phyloP scores from a whole-genome alignment of 1,140 invertebrate genomes.

The Megalopta genalis region DNA sequence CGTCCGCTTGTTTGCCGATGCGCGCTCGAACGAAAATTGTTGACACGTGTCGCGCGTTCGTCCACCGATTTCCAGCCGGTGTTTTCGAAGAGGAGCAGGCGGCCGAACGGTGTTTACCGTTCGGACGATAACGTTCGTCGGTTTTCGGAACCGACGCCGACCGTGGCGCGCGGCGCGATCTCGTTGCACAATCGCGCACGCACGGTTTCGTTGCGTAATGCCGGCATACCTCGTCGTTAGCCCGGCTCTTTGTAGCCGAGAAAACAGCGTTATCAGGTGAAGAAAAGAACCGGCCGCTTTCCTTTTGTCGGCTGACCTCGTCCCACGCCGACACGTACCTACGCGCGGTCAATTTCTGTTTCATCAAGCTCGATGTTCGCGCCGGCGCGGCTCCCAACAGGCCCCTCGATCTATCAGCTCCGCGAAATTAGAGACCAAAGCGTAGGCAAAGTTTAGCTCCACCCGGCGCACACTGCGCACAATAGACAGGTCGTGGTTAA shows the following conservation, averaged over 20 bases:
- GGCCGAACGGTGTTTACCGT: background rate
- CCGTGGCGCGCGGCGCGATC: no score
- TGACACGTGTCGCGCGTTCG: slow-evolving; percentile 27
- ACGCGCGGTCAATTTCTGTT: slow-evolving; percentile 11
- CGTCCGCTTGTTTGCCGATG: slow-evolving; percentile 23
- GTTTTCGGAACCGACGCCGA: no score
- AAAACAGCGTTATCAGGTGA: slow-evolving; percentile 44
- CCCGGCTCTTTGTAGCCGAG: slow-evolving; percentile 21
- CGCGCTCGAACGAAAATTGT: background rate
- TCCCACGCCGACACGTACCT: slow-evolving; percentile 7
- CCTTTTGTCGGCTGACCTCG: slow-evolving; percentile 34
- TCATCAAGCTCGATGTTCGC: background rate
- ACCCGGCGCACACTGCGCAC: background rate
- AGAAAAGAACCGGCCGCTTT: slow-evolving; percentile 30
- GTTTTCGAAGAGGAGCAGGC: no score
- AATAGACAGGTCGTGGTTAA: background rate
- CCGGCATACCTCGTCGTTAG: slow-evolving; percentile 37
- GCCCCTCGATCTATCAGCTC: background rate
- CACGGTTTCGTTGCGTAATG: slow-evolving; percentile 32
- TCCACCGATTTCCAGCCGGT: slow-evolving; percentile 8
- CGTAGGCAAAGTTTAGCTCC: background rate
- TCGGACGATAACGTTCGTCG: slow-evolving; percentile 2
- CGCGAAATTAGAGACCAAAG: background rate
- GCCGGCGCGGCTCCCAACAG: background rate
- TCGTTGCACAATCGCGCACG: slow-evolving; percentile 33